Evolutionary conservation across 1,140 invertebrate genomes (phyloP), one percentile per base, ranked within the genome.

Genomic region (Dufourea novaeangliae): DNA sequence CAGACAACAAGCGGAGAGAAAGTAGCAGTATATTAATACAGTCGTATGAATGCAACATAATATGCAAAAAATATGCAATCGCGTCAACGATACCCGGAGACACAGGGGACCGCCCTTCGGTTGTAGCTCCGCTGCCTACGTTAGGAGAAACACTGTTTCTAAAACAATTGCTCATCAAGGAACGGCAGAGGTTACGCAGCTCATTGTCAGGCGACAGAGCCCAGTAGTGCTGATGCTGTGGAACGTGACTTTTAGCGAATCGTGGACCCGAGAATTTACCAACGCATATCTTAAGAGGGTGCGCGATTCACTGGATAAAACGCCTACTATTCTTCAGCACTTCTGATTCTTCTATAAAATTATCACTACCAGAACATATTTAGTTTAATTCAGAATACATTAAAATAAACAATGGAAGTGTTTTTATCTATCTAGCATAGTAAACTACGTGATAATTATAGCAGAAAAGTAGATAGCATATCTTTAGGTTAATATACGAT

Each of bases 161-260:
- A 66, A 74, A 44, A 75, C 72, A 75, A 75, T 75, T 39, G 72
- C 63, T 75, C 72, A 67, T 75, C 72, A 57, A 75, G 39, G 20
- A n/a, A 22, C 56, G 29, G n/a, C 37, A 44, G 63, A 75, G 63
- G 63, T 25, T 44, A 41, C 34, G 39, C 46, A 34, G 34, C 59
- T 62, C 59, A 39, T 73, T 27, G 71, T 68, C 63, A n/a, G 32
- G 27, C 22, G 17, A 57, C 39, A 22, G 34, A 70, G 57, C 54
- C n/a, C 25, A 22, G 12, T 73, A 41, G 59, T 17, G 11, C 20
- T 50, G 17, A 12, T 4, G 12, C 34, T 1, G 1, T 22, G 14
- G 71, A 66, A 52, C 29, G 46, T 63, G 12, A 74, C 34, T 73
- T 22, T 44, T 59, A 22, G 2, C 34, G 50, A n/a, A n/a, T 25